Evolutionary conservation across 2,797 vertebrate genomes (phyloP).

Genomic region (Todus mexicanus): DNA sequence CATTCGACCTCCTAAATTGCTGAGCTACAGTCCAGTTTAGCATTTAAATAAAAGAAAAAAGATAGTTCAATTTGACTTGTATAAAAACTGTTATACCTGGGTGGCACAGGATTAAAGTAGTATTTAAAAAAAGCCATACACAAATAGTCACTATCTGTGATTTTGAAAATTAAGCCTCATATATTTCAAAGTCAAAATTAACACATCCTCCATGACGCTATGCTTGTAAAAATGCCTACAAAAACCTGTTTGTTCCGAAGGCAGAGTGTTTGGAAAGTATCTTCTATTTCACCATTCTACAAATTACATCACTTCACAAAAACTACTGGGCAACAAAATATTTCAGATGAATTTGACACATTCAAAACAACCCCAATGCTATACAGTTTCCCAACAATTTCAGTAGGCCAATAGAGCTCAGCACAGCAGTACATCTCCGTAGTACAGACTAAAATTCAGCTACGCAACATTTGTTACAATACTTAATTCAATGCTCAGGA

Average conservation of each 20-base stretch:
- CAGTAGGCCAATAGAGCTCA: not conserved
- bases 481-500: not conserved
- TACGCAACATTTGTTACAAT: not conserved
- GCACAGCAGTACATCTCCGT: not conserved
- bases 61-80: not conserved
- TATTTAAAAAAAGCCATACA: not conserved
- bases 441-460: not conserved
- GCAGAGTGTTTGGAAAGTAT: not conserved
- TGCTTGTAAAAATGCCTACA: constrained; percentile 12
- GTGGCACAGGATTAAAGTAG: not conserved
- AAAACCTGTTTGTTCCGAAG: constrained; percentile 31
- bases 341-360: not conserved
- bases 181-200: not conserved
- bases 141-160: not conserved
- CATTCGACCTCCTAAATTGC: not conserved
- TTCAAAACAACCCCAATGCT: not conserved
- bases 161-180: not conserved
- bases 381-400: rapidly evolving
- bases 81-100: constrained; percentile 3
- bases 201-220: not conserved
- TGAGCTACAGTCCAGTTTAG: not conserved
- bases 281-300: not conserved
- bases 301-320: not conserved
- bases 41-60: not conserved
- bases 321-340: not conserved